Conservation (phyloP, 2,888 invertebrate genomes). For the Drosophila anomalata region DNA sequence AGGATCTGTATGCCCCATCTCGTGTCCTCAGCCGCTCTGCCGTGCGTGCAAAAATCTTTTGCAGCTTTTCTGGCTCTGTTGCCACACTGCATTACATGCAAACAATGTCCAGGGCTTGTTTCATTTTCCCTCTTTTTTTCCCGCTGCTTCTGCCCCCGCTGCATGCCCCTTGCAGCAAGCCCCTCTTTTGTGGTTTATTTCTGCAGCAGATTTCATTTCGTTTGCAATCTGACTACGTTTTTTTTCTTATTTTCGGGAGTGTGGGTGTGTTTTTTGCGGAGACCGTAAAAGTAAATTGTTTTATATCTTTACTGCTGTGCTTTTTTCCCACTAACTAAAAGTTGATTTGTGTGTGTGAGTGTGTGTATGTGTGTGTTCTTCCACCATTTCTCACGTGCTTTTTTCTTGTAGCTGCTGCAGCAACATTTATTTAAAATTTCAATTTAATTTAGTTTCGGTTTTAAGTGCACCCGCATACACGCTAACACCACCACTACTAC, state of each 20-base stretch:
- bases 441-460: constrained; percentile 80
- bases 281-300: constrained; percentile 70
- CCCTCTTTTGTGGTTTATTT: constrained; percentile 64
- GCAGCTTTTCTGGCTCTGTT: constrained; percentile 38
- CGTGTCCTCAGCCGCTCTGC: constrained; percentile 32
- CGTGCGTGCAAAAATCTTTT: constrained; percentile 70
- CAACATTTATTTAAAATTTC: constrained; percentile 76
- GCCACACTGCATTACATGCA: constrained; percentile 47
- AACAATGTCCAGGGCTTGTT: constrained; percentile 45
- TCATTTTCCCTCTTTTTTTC: constrained; percentile 21
- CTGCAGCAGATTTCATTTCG: constrained; percentile 75
- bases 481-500: not conserved
- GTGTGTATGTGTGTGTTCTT: constrained; percentile 24
- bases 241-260: constrained; percentile 23
- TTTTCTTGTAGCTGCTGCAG: constrained; percentile 34
- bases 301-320: constrained; percentile 53
- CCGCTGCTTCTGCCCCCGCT: not conserved
- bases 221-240: constrained; percentile 58
- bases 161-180: not conserved
- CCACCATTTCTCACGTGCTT: constrained; percentile 61
- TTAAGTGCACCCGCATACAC: constrained; percentile 57
- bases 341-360: constrained; percentile 46
- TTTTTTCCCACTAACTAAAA: constrained; percentile 46
- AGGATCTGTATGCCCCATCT: not conserved
- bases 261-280: constrained; percentile 26